Evolutionary conservation across 2,797 vertebrate species (phyloP).

Genomic region (Rhinatrema bivittatum): DNA sequence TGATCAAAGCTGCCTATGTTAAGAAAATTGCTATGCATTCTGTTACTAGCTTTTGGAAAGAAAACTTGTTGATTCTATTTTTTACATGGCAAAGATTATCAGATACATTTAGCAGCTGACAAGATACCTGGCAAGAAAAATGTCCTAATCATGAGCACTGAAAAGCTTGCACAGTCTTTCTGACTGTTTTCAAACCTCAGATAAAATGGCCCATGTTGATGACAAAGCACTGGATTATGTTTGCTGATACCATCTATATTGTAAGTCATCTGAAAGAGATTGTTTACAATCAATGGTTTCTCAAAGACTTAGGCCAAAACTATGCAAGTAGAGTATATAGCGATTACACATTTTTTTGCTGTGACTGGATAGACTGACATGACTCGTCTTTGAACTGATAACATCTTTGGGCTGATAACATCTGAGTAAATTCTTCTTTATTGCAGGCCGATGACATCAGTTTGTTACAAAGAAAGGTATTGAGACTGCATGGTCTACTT

Average conservation of each 20-base stretch:
- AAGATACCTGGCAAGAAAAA: neutral
- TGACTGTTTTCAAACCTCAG: neutral
- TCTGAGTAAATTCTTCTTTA: constrained; percentile 1
- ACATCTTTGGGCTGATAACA: neutral
- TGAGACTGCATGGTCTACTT: neutral
- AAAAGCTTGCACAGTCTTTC: rapidly evolving
- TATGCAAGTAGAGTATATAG: neutral
- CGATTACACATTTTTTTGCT: neutral
- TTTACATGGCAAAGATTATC: neutral
- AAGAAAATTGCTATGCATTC: too few species aligned
- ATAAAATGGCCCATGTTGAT: neutral
- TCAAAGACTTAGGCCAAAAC: rapidly evolving
- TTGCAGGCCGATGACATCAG: neutral
- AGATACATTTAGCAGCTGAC: neutral
- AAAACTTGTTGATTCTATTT: neutral
- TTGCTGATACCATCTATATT: neutral
- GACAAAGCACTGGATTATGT: neutral
- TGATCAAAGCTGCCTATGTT: too few species aligned
- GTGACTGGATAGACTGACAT: neutral
- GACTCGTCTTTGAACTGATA: neutral
- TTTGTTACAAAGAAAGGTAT: neutral
- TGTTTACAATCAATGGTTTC: neutral
- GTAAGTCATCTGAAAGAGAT: neutral
- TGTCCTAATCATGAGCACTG: neutral
- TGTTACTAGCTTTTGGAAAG: neutral